Base-by-base conservation (phyloP, 2,113 vertebrate species). In the Melanostigma gelatinosum region DNA sequence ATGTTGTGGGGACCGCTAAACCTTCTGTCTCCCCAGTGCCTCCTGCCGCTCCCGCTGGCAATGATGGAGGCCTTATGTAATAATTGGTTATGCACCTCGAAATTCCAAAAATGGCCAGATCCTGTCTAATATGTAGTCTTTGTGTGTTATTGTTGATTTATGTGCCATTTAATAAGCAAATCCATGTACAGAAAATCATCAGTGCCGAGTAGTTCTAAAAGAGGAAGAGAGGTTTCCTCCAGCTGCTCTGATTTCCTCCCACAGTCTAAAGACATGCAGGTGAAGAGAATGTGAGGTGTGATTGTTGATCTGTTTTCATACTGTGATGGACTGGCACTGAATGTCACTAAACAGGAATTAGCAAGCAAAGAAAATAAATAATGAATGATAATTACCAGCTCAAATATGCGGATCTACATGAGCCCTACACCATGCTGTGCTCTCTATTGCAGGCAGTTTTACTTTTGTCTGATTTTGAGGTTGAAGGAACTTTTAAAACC, bases 341-440 rank as follows among this genome's bases (percentile, higher is more conserved):
- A 72, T 24, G 54, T 83, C 18, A 60, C 60, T 69, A 12, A 85
- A 60, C 58, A 63, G 70, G 63, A 83, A 64, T 65, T 29, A 83
- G 61, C 72, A 44, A 71, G 75, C 22, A 64, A 76, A 74, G 54
- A 29, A 82, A 87, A 77, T 83, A 67, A 75, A 85, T 79, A 70
- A 71, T 44, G 18, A 77, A 75, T 73, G 40, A 78, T 77, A 80
- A 87, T 75, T 58, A 67, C 72, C 24, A 67, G 77, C 34, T 84
- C 36, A 65, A 54, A 71, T 61, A 69, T 78, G 82, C 54, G 74
- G 46, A 90, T 86, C 65, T 48, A 65, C 72, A 77, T 24, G 66
- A 65, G 48, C 71, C 48, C 60, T 67, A 3, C 67, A 20, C 16
- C 46, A 54, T 63, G 71, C 36, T 46, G 62, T 48, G 46, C 42